Evolutionary conservation across 1,140 invertebrate genomes (phyloP).

Genomic region (Leptopilina boulardi): DNA sequence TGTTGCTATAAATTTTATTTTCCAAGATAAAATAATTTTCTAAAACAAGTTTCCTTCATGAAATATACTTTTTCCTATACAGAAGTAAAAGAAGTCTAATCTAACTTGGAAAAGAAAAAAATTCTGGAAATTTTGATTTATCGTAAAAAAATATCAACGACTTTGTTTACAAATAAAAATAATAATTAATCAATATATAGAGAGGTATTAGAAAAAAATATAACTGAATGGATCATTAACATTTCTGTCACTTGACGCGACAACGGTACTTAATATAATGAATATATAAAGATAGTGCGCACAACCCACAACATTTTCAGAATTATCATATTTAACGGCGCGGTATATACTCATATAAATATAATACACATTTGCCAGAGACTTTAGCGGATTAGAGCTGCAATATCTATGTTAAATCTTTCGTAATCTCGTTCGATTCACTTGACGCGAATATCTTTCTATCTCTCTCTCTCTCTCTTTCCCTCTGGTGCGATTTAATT

Average conservation of each 20-base stretch:
- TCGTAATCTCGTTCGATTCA: constrained; percentile 27
- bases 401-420: constrained; percentile 30
- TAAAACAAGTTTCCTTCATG: not conserved
- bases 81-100: too few relatives aligned
- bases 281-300: not conserved
- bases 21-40: too few relatives aligned
- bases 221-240: not conserved
- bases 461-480: not conserved
- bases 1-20: too few relatives aligned
- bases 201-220: not conserved
- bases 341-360: constrained; percentile 13
- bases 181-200: too few relatives aligned
- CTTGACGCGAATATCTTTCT: not conserved
- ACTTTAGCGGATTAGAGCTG: not conserved
- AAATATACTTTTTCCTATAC: not conserved
- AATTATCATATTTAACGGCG: constrained; percentile 32
- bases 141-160: too few relatives aligned
- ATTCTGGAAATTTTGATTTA: too few relatives aligned
- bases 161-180: too few relatives aligned
- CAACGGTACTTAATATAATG: constrained; percentile 32
- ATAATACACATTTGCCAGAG: not conserved
- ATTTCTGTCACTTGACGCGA: constrained; percentile 25
- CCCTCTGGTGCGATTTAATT: constrained; percentile 3
- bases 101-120: constrained; percentile 18
- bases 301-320: constrained; percentile 3